Evolutionary conservation across 2,888 invertebrate genomes (phyloP).

Genomic region (Margaritifera margaritifera): DNA sequence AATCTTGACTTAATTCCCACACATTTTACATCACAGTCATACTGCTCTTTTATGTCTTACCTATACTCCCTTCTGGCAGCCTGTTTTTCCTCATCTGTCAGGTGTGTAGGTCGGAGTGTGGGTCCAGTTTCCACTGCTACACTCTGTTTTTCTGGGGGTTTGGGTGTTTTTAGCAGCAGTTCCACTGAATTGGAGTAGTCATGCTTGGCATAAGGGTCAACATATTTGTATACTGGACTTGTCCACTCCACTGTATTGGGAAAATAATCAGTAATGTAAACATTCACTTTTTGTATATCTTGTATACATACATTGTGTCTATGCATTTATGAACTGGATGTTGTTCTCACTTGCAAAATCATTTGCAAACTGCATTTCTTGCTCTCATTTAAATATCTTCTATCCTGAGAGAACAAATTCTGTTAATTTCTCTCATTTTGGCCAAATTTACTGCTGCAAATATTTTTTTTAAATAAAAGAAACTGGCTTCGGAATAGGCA

Average conservation of each 20-base stretch:
- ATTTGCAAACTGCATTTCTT: too few species aligned
- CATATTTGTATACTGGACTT: slow-evolving; percentile 59
- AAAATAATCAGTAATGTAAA: background rate
- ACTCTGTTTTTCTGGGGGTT: slow-evolving; percentile 29
- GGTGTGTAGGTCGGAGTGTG: slow-evolving; percentile 17
- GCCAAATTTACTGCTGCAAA: too few species aligned
- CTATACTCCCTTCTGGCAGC: slow-evolving; percentile 52
- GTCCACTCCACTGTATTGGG: slow-evolving; percentile 56
- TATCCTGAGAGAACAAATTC: too few species aligned
- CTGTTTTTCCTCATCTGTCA: slow-evolving; percentile 54
- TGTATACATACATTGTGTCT: too few species aligned
- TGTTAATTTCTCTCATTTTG: too few species aligned
- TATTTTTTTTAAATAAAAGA: too few species aligned
- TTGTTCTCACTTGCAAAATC: too few species aligned
- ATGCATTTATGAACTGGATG: too few species aligned
- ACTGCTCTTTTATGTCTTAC: slow-evolving; percentile 27
- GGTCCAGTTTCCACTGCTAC: slow-evolving; percentile 2
- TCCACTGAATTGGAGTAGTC: slow-evolving; percentile 54
- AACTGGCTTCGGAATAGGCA: too few species aligned
- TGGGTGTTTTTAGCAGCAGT: slow-evolving; percentile 43
- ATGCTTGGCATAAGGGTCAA: slow-evolving; percentile 59
- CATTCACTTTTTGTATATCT: background rate
- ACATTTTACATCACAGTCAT: background rate
- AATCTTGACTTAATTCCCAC: background rate
- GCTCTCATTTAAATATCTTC: too few species aligned